These are phyloP conservation scores for Lepidurus arcticus DNA, from an alignment of 1,140 invertebrate species.

Conservation along the genomic window DNA sequence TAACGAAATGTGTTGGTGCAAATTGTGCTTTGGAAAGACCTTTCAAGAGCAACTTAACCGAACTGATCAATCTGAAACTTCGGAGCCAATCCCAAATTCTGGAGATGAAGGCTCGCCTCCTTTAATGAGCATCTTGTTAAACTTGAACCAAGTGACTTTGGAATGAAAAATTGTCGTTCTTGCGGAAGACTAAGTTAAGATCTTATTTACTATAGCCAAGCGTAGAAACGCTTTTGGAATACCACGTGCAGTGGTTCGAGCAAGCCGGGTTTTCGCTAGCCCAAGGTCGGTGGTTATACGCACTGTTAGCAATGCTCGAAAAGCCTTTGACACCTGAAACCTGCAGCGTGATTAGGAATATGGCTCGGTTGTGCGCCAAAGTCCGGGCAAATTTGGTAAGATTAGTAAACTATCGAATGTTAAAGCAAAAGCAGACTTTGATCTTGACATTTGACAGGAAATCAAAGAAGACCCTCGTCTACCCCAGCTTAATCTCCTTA, in stretches of 20 bases:
- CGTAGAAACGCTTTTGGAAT: slow-evolving; percentile 50
- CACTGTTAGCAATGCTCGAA: slow-evolving; percentile 52
- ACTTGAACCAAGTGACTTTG: slow-evolving; percentile 46
- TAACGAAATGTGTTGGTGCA: slow-evolving; percentile 46
- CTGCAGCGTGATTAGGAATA: slow-evolving; percentile 50
- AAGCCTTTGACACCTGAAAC: slow-evolving; percentile 55
- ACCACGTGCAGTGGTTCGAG: slow-evolving; percentile 50
- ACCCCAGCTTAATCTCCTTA: slow-evolving; percentile 53
- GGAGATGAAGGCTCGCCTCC: slow-evolving; percentile 41
- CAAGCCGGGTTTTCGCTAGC: slow-evolving; percentile 44
- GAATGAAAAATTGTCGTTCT: slow-evolving; percentile 11
- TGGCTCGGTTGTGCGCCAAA: slow-evolving; percentile 51
- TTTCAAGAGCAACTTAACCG: slow-evolving; percentile 36
- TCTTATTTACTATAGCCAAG: slow-evolving; percentile 41
- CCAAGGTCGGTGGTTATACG: slow-evolving; percentile 56
- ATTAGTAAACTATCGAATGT: slow-evolving; percentile 29
- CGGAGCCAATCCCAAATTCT: neutral
- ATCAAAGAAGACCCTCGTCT: slow-evolving; percentile 45
- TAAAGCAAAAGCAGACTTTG: slow-evolving; percentile 19
- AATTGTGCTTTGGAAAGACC: slow-evolving; percentile 45
- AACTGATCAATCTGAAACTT: slow-evolving; percentile 32
- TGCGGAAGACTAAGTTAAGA: slow-evolving; percentile 22
- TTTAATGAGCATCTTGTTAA: slow-evolving; percentile 47
- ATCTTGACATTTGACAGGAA: slow-evolving; percentile 42
- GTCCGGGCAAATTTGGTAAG: slow-evolving; percentile 51